Percentiles rank a stretch among this genome's conserved stretches.
Evolutionary conservation across 2,113 vertebrate genomes (phyloP).

Genomic region (Lagopus leucura): DNA sequence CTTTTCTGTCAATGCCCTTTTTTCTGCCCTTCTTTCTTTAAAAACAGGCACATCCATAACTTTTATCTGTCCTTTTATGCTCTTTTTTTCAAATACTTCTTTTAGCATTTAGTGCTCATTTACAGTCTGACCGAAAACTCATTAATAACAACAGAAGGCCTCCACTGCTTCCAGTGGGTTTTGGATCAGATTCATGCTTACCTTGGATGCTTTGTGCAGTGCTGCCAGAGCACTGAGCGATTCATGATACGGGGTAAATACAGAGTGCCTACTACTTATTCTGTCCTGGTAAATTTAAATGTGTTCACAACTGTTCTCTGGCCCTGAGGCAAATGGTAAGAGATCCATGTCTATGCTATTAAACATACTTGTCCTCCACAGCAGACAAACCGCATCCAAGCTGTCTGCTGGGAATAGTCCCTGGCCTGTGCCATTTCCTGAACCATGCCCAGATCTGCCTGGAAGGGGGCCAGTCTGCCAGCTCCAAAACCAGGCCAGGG

Average conservation of each 20-base stretch:
- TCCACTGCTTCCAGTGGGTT: background rate
- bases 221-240: background rate
- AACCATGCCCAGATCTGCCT: background rate
- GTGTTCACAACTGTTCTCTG: background rate
- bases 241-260: background rate
- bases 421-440: background rate
- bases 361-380: background rate
- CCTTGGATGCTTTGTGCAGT: background rate
- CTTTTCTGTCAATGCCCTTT: background rate
- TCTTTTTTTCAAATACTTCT: background rate
- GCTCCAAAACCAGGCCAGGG: background rate
- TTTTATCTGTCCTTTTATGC: background rate
- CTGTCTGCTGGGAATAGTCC: background rate
- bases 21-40: background rate
- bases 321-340: background rate
- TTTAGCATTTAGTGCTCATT: background rate
- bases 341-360: background rate
- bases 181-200: conserved; percentile 26
- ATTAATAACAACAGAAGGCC: conserved; percentile 6
- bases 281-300: background rate
- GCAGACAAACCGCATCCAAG: background rate
- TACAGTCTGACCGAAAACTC: background rate
- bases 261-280: background rate
- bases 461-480: background rate
- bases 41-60: background rate